phyloP scores from a whole-genome alignment of 2,113 vertebrate genomes.

The Motacilla alba region DNA sequence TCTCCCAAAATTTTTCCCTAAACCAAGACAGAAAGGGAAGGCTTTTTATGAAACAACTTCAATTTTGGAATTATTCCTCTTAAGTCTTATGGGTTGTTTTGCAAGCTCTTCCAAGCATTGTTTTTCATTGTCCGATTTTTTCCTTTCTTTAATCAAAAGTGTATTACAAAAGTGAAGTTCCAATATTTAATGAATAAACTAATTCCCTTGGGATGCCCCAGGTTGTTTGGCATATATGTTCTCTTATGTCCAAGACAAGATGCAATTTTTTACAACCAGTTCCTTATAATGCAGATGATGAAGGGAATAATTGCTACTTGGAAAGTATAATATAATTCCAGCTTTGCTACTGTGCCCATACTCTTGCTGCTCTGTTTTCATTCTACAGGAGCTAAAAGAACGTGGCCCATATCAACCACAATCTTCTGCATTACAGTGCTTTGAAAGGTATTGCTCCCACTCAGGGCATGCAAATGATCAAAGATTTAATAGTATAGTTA shows the following conservation, averaged over 20 bases:
- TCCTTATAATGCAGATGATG: background rate
- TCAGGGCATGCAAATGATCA: background rate
- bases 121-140: background rate
- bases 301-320: background rate
- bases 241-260: background rate
- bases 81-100: background rate
- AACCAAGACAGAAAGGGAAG: background rate
- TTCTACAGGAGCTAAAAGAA: background rate
- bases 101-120: background rate
- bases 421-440: background rate
- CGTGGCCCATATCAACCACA: fast-evolving
- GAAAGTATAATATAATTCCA: background rate
- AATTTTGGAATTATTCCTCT: background rate
- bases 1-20: background rate
- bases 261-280: background rate
- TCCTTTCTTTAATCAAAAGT: background rate
- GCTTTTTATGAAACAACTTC: background rate
- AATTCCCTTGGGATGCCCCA: background rate
- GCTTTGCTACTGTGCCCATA: background rate
- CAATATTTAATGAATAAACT: background rate
- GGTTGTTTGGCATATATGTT: background rate
- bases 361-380: background rate
- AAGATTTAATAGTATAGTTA: background rate
- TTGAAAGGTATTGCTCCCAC: background rate
- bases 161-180: background rate